Conservation (phyloP, 2,888 invertebrate genomes). For the Metacarcinus magister region DNA sequence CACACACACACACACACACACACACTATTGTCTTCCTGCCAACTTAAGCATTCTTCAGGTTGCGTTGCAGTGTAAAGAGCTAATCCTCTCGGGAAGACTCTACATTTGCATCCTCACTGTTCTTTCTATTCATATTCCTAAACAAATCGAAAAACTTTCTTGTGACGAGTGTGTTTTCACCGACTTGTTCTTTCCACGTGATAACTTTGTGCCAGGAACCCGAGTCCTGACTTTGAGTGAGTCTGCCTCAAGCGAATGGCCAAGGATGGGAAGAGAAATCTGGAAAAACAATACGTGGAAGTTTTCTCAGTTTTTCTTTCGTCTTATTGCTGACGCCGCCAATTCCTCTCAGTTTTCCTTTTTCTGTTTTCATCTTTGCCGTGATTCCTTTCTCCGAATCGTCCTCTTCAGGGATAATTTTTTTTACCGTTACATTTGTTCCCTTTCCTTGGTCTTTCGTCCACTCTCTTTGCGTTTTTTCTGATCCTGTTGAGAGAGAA, state of each 20-base stretch:
- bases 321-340: background rate
- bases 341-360: background rate
- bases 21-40: too few relatives aligned
- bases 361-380: background rate
- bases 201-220: background rate
- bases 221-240: background rate
- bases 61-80: background rate
- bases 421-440: background rate
- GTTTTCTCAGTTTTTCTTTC: conserved; percentile 19
- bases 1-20: too few relatives aligned
- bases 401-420: too few relatives aligned
- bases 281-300: background rate
- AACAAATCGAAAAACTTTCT: background rate
- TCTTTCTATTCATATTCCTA: background rate
- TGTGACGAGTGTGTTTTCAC: background rate
- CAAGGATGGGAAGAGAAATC: background rate
- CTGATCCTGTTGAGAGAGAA: too few relatives aligned
- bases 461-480: background rate
- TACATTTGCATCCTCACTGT: too few relatives aligned
- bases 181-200: background rate
- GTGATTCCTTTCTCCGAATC: background rate
- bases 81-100: background rate
- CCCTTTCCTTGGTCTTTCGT: background rate
- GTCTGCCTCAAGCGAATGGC: background rate
- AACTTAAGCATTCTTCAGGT: background rate